Evolutionary conservation across 2,888 invertebrate genomes (phyloP).

Genomic region (Ormyrus rosae): DNA sequence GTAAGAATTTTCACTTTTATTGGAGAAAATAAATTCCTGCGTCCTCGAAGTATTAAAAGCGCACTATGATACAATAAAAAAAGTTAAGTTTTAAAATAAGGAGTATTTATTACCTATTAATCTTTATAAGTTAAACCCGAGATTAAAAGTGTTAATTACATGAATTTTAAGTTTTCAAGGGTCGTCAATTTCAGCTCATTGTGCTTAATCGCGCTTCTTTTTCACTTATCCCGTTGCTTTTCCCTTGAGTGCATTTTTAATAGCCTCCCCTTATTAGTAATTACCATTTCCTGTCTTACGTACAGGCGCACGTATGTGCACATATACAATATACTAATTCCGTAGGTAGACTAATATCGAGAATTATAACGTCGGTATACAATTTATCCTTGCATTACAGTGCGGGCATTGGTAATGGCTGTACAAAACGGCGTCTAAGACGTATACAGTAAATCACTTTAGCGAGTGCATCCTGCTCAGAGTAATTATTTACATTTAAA

Average conservation of each 20-base stretch:
- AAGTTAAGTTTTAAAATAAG: too few species aligned
- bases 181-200: not conserved
- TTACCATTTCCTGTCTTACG: not conserved
- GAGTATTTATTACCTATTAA: too few species aligned
- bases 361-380: constrained; percentile 22
- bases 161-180: not conserved
- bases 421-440: constrained; percentile 7
- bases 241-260: not conserved
- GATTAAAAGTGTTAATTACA: too few species aligned
- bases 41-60: too few species aligned
- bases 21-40: too few species aligned
- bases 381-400: constrained; percentile 27
- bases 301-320: not conserved
- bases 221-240: not conserved
- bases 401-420: constrained; percentile 7
- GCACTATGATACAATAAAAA: too few species aligned
- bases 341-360: constrained; percentile 7
- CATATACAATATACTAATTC: constrained; percentile 20
- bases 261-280: too few species aligned
- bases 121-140: too few species aligned
- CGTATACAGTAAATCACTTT: constrained; percentile 31
- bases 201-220: not conserved
- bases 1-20: too few species aligned
- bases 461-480: not conserved
- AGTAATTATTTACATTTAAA: constrained; percentile 9